Evolutionary conservation across 1,140 invertebrate species (phyloP).

Genomic region (Zaprionus vittiger): DNA sequence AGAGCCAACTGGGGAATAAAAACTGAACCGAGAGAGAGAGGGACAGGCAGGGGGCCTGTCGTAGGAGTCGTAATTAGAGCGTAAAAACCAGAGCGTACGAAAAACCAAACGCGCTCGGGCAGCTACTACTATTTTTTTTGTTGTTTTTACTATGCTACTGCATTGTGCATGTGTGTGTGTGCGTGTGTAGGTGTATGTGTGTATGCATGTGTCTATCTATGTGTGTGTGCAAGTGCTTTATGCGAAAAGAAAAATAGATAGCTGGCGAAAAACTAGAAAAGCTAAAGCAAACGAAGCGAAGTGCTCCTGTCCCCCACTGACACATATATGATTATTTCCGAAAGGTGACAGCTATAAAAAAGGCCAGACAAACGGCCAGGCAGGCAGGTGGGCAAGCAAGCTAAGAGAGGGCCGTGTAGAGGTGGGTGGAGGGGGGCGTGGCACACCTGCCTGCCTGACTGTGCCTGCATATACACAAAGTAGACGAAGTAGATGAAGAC

Average conservation of each 20-base stretch:
- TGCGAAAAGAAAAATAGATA: conserved; percentile 80
- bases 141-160: conserved; percentile 41
- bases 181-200: conserved; percentile 30
- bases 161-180: conserved; percentile 53
- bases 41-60: conserved; percentile 25
- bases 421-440: background rate
- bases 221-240: conserved; percentile 64
- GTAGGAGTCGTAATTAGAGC: conserved; percentile 80
- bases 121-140: conserved; percentile 73
- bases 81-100: conserved; percentile 82
- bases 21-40: conserved; percentile 27
- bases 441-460: background rate
- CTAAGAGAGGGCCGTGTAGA: background rate
- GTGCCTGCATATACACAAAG: conserved; percentile 46
- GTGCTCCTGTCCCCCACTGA: conserved; percentile 67
- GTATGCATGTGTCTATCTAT: conserved; percentile 26
- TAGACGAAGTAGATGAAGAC: conserved; percentile 50
- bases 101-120: conserved; percentile 78
- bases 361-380: conserved; percentile 47
- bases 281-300: conserved; percentile 79
- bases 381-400: background rate
- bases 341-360: conserved; percentile 82
- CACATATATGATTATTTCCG: conserved; percentile 83
- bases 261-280: conserved; percentile 78
- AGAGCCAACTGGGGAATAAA: conserved; percentile 34